Conservation (phyloP, 2,113 vertebrate genomes). For the Brachypteracias leptosomus region DNA sequence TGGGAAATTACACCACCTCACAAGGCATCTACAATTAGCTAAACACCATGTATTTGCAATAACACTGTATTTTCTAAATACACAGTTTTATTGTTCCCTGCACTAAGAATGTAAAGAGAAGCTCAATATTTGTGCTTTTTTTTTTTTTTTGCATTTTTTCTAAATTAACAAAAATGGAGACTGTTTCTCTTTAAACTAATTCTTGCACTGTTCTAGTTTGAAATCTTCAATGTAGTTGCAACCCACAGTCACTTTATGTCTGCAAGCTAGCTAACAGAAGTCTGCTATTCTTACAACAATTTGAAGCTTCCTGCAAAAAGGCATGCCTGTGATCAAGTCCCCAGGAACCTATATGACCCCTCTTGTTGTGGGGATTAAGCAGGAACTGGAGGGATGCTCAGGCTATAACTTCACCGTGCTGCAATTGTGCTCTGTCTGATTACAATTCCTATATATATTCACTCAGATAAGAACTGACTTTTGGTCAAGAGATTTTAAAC, state of each 20-base stretch:
- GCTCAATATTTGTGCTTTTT: neutral
- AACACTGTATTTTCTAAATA: neutral
- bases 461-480: neutral
- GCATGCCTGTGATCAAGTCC: neutral
- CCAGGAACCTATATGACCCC: neutral
- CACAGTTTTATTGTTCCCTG: neutral
- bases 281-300: neutral
- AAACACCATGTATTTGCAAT: neutral
- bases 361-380: neutral
- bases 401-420: neutral
- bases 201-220: neutral
- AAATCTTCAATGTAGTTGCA: neutral
- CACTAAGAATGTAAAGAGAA: neutral
- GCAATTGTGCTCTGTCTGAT: neutral
- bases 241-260: fast-evolving
- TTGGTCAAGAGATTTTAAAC: neutral
- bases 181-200: neutral
- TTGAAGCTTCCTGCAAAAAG: neutral
- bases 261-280: neutral
- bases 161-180: neutral
- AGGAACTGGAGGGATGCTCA: neutral
- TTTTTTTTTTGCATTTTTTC: neutral
- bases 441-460: neutral
- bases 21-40: neutral
- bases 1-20: neutral